phyloP scores from a whole-genome alignment of 2,113 vertebrate genomes.

The Xiphias gladius region DNA sequence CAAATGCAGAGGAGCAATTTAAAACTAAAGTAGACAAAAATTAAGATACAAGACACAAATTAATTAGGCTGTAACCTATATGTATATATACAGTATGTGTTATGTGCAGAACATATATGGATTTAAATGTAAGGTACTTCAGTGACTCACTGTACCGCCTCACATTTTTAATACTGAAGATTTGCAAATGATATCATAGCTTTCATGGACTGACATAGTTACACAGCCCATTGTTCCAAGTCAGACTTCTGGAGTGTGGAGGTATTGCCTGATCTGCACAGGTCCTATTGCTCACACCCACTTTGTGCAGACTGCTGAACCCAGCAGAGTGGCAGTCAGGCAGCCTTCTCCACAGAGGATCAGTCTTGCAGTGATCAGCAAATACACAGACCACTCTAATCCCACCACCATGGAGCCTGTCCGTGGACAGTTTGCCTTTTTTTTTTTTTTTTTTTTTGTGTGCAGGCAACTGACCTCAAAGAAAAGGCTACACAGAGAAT shows the following conservation, averaged over 20 bases:
- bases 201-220: neutral
- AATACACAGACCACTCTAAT: constrained; percentile 80
- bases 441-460: constrained; percentile 34
- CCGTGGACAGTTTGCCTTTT: constrained; percentile 56
- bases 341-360: constrained; percentile 72
- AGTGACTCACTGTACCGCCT: neutral
- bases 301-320: constrained; percentile 84
- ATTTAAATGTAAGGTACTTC: neutral
- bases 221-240: constrained; percentile 12
- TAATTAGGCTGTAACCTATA: neutral
- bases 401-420: constrained; percentile 66
- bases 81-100: neutral
- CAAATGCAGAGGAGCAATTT: neutral
- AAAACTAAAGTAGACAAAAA: neutral
- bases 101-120: neutral
- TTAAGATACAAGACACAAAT: neutral
- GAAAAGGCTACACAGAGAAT: constrained; percentile 55
- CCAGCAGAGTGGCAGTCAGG: constrained; percentile 79
- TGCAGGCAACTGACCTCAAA: constrained; percentile 53
- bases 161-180: neutral
- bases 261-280: constrained; percentile 61
- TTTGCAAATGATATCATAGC: neutral
- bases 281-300: constrained; percentile 69
- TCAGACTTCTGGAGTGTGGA: constrained; percentile 35
- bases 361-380: constrained; percentile 82